These are phyloP conservation scores for Aphaenogaster rudis DNA, from an alignment of 1,140 invertebrate genomes.

Conservation along the genomic window DNA sequence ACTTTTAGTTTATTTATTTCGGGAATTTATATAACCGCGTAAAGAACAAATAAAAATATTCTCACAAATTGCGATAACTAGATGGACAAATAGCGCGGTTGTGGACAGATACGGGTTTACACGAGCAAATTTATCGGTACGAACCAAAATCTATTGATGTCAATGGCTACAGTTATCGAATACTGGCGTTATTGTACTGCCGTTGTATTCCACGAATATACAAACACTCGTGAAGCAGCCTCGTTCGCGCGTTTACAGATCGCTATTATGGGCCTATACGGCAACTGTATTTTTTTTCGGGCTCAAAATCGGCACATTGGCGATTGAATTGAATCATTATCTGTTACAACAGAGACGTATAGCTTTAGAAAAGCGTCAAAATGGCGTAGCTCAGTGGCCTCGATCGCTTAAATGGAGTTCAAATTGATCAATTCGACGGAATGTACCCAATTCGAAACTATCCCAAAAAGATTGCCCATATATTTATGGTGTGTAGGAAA, in stretches of 20 bases:
- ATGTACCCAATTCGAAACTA: not conserved
- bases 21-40: not conserved
- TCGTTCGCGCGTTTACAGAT: not conserved
- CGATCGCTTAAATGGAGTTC: not conserved
- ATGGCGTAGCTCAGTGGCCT: not conserved
- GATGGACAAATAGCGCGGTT: not conserved
- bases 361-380: not conserved
- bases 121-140: constrained; percentile 2
- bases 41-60: not conserved
- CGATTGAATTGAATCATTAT: constrained; percentile 5
- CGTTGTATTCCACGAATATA: not conserved
- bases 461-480: not conserved
- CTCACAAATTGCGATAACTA: not conserved
- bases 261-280: not conserved
- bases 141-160: not conserved
- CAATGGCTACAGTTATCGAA: not conserved
- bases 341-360: not conserved
- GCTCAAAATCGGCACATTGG: constrained; percentile 6
- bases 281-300: not conserved
- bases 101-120: not conserved
- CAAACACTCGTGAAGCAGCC: not conserved
- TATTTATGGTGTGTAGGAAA: too few species aligned
- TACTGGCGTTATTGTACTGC: not conserved
- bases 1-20: not conserved
- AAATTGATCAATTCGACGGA: not conserved